Evolutionary conservation across 2,888 invertebrate genomes (phyloP), one percentile per base, ranked within the genome.

Genomic region (Andrena dorsata): DNA sequence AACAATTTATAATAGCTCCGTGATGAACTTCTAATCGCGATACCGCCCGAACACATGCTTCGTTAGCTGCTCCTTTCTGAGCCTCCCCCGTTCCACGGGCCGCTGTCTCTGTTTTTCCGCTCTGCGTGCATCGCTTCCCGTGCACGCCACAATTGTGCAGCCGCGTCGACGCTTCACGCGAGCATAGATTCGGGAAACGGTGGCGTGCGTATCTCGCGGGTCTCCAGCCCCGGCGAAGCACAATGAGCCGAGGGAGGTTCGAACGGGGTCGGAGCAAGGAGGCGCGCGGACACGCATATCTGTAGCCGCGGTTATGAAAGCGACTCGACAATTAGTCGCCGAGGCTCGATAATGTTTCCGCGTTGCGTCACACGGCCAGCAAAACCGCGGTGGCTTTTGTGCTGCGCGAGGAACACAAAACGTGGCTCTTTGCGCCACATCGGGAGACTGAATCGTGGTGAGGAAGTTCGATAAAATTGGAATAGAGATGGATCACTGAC

Each of bases 1-100:
- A 87, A 81, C 84, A 82, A 84, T 88, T 77, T 70, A 79, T 81
- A 84, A 86, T 53, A 66, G 75, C 53, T 30, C 68, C 61, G 56
- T 49, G 82, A 87, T 72, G 76, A 80, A 77, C 53, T 66, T 47
- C 64, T 65, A 81, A 87, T 87, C 66, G 82, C 74, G 87, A 87
- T 87, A 87, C 53, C 64, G 81, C 69, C 30, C 73, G 70, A 83
- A 87, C 84, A 71, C 76, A 65, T 86, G 86, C 82, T 86, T 84
- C 77, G 76, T 77, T 77, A 72, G 79, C 56, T 28, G 53, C 51
- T 64, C 75, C 71, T 60, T 71, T 66, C 63, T 28, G 49, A 28
- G 47, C 35, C 47, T 35, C 26, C 26, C 7, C 28, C 41, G 20
- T 7, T 32, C 60, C 7, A 56, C 30, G n/a, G 8, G 20, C 30